phyloP scores from a whole-genome alignment of 2,113 vertebrate genomes.

The Rhinogobius similis region DNA sequence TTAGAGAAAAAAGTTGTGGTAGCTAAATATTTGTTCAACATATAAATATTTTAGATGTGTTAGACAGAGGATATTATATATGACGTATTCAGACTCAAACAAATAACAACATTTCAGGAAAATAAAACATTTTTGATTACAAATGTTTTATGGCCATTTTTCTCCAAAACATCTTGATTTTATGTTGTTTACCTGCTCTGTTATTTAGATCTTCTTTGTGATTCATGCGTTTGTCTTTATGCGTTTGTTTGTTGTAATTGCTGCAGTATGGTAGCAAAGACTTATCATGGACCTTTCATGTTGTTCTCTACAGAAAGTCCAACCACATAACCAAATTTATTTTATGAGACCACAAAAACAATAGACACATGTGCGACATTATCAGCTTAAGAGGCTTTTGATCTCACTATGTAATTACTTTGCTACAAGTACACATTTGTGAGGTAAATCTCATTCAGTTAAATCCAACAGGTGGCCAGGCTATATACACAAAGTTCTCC shows the following conservation, averaged over 20 bases:
- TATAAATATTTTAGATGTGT: not conserved
- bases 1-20: not conserved
- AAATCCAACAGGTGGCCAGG: not conserved
- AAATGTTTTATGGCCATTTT: not conserved
- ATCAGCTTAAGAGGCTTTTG: not conserved
- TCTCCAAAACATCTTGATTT: conserved; percentile 33
- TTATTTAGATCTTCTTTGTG: conserved; percentile 50
- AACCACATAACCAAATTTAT: conserved; percentile 31
- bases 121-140: conserved; percentile 1
- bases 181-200: conserved; percentile 55
- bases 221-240: conserved; percentile 58
- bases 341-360: conserved; percentile 22
- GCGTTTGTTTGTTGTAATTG: conserved; percentile 62
- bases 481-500: not conserved
- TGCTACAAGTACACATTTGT: not conserved
- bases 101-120: not conserved
- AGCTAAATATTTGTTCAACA: not conserved
- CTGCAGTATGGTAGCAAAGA: conserved; percentile 65
- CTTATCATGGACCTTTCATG: conserved; percentile 70
- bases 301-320: conserved; percentile 66
- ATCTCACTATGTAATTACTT: not conserved
- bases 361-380: conserved; percentile 18
- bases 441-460: not conserved
- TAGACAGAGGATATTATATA: not conserved
- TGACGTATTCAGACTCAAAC: not conserved